phyloP scores from a whole-genome alignment of 2,797 vertebrate species.

The Aselliscus stoliczkanus region DNA sequence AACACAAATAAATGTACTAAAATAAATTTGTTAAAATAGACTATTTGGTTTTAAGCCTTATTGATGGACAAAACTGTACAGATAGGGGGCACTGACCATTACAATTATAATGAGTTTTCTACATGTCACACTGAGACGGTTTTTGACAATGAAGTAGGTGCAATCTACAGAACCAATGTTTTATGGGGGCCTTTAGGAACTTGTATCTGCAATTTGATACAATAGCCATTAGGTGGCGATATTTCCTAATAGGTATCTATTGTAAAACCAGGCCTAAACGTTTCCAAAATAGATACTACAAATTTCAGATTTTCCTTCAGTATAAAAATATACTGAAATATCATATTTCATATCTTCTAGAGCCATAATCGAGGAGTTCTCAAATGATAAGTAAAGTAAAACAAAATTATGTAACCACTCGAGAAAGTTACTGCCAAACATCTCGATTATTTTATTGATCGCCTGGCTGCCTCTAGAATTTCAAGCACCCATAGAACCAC shows the following conservation, averaged over 20 bases:
- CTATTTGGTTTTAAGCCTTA: neutral
- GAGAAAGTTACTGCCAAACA: neutral
- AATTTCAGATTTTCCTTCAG: conserved; percentile 24
- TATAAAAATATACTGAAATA: neutral
- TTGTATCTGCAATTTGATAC: neutral
- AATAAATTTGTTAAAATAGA: neutral
- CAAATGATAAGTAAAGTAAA: neutral
- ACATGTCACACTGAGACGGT: neutral
- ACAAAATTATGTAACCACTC: neutral
- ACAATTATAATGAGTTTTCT: neutral
- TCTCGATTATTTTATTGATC: neutral
- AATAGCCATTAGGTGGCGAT: neutral
- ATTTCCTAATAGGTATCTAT: neutral
- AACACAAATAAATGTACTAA: neutral
- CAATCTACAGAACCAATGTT: neutral
- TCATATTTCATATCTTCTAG: neutral
- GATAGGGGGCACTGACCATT: neutral
- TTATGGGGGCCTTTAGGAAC: neutral
- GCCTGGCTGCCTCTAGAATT: neutral
- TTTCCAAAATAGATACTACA: neutral
- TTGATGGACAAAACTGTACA: neutral
- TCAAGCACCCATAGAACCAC: neutral
- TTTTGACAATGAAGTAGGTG: neutral
- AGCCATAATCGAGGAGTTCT: neutral
- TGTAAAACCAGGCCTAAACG: neutral